Conservation (phyloP, 2,797 vertebrate genomes). For the Gymnodraco acuticeps region DNA sequence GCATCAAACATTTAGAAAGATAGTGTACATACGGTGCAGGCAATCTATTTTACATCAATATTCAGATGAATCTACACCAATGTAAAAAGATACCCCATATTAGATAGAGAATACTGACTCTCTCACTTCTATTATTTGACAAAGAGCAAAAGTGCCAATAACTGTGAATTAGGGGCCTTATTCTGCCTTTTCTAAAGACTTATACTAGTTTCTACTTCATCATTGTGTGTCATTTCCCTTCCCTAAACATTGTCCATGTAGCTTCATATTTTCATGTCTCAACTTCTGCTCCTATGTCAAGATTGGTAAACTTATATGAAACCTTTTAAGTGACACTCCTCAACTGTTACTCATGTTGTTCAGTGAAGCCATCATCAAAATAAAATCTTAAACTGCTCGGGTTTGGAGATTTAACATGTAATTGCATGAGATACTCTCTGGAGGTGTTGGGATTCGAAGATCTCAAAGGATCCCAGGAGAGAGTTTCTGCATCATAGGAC, state of each 20-base stretch:
- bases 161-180: not conserved
- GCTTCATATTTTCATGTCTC: not conserved
- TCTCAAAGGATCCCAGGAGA: no score
- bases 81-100: not conserved
- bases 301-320: not conserved
- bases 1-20: constrained; percentile 16
- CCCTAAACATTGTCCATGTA: not conserved
- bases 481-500: not conserved
- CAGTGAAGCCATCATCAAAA: not conserved
- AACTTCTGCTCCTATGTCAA: not conserved
- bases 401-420: not conserved
- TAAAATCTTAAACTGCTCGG: not conserved
- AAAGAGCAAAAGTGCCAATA: not conserved
- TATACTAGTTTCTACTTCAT: not conserved
- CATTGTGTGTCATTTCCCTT: not conserved
- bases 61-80: not conserved
- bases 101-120: not conserved
- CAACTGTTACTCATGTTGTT: not conserved
- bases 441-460: not conserved
- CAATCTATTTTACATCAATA: not conserved
- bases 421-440: not conserved
- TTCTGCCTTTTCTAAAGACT: not conserved
- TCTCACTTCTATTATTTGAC: not conserved
- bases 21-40: not conserved
- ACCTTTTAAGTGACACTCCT: not conserved